Evolutionary conservation across 1,140 invertebrate species (phyloP).

Genomic region (Hypsibius dujardini): DNA sequence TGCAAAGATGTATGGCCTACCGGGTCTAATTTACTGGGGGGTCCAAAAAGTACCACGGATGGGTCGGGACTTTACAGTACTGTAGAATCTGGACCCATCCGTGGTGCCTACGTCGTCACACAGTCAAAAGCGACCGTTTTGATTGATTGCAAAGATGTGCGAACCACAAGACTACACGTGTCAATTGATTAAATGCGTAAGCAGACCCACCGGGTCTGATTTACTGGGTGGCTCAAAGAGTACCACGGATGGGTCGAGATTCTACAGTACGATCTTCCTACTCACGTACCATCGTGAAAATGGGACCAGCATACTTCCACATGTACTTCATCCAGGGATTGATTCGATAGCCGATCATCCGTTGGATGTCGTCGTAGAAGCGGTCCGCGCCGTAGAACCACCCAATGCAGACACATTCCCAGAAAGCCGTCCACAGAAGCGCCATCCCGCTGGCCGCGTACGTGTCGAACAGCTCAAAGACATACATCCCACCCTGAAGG

Average conservation of each 20-base stretch:
- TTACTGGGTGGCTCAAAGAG: too few species aligned
- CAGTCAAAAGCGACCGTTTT: too few species aligned
- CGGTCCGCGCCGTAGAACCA: slow-evolving; percentile 65
- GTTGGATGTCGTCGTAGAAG: slow-evolving; percentile 55
- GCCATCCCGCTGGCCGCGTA: slow-evolving; percentile 86
- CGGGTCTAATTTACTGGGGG: background rate
- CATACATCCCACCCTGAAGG: slow-evolving; percentile 66
- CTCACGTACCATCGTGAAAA: slow-evolving; percentile 28
- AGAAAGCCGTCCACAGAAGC: slow-evolving; percentile 60
- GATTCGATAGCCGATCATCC: slow-evolving; percentile 47
- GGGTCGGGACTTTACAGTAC: too few species aligned
- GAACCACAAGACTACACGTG: too few species aligned
- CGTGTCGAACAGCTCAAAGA: slow-evolving; percentile 77
- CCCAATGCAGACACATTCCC: slow-evolving; percentile 54
- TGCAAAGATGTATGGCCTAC: background rate
- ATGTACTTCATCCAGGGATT: slow-evolving; percentile 23
- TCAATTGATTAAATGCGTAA: too few species aligned
- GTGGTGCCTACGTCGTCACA: too few species aligned
- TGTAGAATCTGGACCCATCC: too few species aligned
- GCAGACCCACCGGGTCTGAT: too few species aligned
- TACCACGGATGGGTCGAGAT: too few species aligned
- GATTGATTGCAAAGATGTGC: too few species aligned
- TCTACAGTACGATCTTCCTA: too few species aligned
- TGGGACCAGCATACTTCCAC: slow-evolving; percentile 28
- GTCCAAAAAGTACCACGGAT: background rate